Percentiles rank a stretch among this genome's conserved stretches.
Evolutionary conservation across 64 coral and sea anemone genomes (phyloP).

Genomic region (Stichodactyla helianthus): DNA sequence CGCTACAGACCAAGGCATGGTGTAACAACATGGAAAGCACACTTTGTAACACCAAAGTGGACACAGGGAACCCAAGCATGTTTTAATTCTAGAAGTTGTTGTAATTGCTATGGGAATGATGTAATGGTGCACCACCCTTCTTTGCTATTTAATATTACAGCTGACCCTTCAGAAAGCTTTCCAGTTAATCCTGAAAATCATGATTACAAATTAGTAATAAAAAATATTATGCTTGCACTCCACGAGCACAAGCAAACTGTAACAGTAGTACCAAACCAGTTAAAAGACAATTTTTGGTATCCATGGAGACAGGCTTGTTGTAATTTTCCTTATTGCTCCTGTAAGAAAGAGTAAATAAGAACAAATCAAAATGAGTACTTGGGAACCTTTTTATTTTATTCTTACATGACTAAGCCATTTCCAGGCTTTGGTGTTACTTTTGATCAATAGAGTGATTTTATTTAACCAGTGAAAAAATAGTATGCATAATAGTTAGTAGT

Average conservation of each 20-base stretch:
- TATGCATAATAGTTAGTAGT: too few relatives aligned
- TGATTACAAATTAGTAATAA: conserved; percentile 24
- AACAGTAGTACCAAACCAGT: conserved; percentile 22
- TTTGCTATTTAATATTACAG: conserved; percentile 13
- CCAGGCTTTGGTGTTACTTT: too few relatives aligned
- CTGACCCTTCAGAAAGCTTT: conserved; percentile 23
- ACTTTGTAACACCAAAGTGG: conserved; percentile 48
- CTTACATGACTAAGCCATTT: too few relatives aligned
- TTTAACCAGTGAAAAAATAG: too few relatives aligned
- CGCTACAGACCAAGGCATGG: conserved; percentile 27
- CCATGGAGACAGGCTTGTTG: conserved; percentile 46
- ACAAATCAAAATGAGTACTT: too few relatives aligned
- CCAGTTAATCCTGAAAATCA: not conserved
- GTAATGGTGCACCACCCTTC: not conserved
- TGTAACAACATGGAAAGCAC: conserved; percentile 36
- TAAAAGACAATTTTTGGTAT: conserved; percentile 24
- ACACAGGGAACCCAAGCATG: not conserved
- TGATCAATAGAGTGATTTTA: too few relatives aligned
- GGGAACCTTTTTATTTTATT: too few relatives aligned
- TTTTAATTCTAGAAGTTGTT: not conserved
- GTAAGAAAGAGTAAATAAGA: conserved; percentile 12
- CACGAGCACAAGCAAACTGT: conserved; percentile 12
- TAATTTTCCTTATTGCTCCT: conserved; percentile 48
- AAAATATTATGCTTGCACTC: conserved; percentile 7
- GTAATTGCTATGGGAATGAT: conserved; percentile 15